Conservation (phyloP, 2,113 vertebrate genomes). For the Cephalopterus ornatus region DNA sequence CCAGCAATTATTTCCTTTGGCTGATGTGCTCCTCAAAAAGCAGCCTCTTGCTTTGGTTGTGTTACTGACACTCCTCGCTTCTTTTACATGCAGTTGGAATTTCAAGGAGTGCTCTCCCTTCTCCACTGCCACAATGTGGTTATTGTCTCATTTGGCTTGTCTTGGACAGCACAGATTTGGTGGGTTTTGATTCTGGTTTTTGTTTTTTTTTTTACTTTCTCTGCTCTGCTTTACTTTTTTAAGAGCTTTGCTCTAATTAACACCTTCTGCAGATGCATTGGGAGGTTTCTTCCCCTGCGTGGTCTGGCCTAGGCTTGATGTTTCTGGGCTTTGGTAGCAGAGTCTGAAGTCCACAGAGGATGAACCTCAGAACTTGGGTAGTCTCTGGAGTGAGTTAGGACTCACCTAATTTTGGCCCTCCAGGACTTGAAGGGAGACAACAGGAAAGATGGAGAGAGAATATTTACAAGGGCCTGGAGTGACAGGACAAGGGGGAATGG, state of each 20-base stretch:
- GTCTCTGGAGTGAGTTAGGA: neutral
- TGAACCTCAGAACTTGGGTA: neutral
- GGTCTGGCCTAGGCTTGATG: neutral
- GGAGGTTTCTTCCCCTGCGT: neutral
- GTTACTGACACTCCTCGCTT: neutral
- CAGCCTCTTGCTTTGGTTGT: slow-evolving; percentile 40
- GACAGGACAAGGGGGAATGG: neutral
- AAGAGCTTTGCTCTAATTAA: neutral
- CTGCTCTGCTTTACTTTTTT: neutral
- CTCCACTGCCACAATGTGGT: slow-evolving; percentile 19
- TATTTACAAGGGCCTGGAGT: neutral
- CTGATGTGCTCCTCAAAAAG: slow-evolving; percentile 6
- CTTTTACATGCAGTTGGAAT: slow-evolving; percentile 18
- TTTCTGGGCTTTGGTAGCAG: neutral
- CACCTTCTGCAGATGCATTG: neutral
- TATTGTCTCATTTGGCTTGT: slow-evolving; percentile 53
- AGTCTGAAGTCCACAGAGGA: no score
- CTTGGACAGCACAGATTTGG: slow-evolving; percentile 35
- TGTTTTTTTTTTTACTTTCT: neutral
- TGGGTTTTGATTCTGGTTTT: neutral
- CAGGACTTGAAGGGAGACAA: neutral
- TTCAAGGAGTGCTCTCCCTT: slow-evolving; percentile 22
- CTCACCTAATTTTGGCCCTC: neutral
- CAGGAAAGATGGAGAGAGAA: neutral
- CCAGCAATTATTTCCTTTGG: slow-evolving; percentile 56